Evolutionary conservation across 2,113 vertebrate species (phyloP).

Genomic region (Heterotilapia buettikoferi): DNA sequence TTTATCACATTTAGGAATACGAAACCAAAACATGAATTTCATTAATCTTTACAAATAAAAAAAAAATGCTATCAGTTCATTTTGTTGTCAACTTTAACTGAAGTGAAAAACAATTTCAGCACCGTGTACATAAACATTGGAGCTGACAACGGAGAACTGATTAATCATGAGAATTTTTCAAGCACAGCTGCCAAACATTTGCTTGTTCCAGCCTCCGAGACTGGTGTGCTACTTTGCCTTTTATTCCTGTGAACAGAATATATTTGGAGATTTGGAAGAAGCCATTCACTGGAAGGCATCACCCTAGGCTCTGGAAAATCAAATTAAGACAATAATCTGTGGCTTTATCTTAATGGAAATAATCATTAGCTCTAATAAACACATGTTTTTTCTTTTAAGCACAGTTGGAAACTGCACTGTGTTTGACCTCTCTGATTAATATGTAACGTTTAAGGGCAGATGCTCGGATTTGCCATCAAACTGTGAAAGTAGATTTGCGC

Average conservation of each 20-base stretch:
- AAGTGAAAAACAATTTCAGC: background rate
- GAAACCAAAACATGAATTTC: background rate
- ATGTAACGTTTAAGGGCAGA: slow-evolving; percentile 9
- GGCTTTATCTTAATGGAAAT: slow-evolving; percentile 13
- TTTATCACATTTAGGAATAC: background rate
- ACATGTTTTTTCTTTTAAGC: background rate
- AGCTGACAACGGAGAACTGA: background rate
- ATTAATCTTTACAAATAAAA: background rate
- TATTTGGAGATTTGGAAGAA: background rate
- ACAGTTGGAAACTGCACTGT: slow-evolving; percentile 1
- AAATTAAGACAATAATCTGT: background rate
- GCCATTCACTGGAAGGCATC: background rate
- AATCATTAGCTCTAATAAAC: background rate
- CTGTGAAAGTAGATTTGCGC: slow-evolving; percentile 38
- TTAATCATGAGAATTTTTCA: background rate
- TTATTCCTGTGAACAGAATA: background rate
- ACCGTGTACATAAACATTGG: background rate
- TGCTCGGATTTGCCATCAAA: slow-evolving; percentile 34
- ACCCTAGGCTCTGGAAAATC: background rate
- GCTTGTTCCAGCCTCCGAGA: background rate
- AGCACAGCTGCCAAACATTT: background rate
- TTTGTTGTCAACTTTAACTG: background rate
- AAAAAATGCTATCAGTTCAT: background rate
- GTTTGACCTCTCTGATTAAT: slow-evolving; percentile 34
- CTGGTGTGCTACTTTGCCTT: background rate